phyloP scores from a whole-genome alignment of 2,888 invertebrate species.

The Phorcus lineatus region DNA sequence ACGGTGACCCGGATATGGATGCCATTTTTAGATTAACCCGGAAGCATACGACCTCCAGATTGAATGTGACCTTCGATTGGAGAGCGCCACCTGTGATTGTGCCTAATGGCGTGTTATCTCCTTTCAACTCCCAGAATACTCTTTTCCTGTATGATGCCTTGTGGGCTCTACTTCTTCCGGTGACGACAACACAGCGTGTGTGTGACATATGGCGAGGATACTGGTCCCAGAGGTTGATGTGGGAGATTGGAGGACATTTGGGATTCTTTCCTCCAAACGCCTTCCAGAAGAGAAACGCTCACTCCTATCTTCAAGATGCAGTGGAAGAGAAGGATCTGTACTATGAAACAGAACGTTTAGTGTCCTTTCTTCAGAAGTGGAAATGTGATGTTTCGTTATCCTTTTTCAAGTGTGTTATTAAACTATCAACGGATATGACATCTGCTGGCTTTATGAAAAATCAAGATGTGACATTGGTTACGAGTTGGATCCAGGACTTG shows the following conservation, averaged over 20 bases:
- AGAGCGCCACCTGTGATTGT: constrained; percentile 55
- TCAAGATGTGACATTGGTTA: neutral
- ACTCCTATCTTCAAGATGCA: constrained; percentile 50
- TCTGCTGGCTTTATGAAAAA: constrained; percentile 24
- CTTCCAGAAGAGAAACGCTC: constrained; percentile 49
- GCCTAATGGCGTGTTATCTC: constrained; percentile 51
- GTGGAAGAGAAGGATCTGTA: constrained; percentile 52
- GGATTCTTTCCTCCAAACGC: constrained; percentile 52
- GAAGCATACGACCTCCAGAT: constrained; percentile 24
- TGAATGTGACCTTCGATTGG: constrained; percentile 55
- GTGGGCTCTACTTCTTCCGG: constrained; percentile 58
- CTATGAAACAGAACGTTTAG: constrained; percentile 40
- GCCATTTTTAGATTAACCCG: constrained; percentile 62
- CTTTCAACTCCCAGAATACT: constrained; percentile 66
- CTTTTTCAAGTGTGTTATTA: constrained; percentile 44
- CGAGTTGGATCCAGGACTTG: constrained; percentile 24
- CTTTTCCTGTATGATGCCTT: constrained; percentile 56
- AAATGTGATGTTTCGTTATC: constrained; percentile 35
- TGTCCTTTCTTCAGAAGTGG: constrained; percentile 45
- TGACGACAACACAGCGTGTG: constrained; percentile 49
- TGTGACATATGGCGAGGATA: constrained; percentile 65
- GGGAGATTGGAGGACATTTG: constrained; percentile 50
- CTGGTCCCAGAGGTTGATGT: constrained; percentile 59
- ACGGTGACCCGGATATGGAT: constrained; percentile 67
- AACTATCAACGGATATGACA: constrained; percentile 38